Evolutionary conservation across 2,797 vertebrate species (phyloP).

Genomic region (Enteromius radiatus): DNA sequence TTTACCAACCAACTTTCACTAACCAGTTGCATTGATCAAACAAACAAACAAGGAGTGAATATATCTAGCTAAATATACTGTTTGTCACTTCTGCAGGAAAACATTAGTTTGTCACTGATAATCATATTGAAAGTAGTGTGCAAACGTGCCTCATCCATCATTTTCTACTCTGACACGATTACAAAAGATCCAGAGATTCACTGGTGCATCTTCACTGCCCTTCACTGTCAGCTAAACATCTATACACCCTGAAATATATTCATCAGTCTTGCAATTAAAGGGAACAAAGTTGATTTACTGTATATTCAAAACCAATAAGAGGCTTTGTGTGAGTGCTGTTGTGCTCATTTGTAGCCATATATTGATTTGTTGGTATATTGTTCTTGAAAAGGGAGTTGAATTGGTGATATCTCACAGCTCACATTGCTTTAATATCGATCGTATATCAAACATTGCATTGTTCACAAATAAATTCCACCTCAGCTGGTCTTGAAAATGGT

Average conservation of each 20-base stretch:
- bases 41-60: not conserved
- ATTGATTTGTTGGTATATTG: constrained; percentile 31
- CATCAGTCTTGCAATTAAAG: constrained; percentile 34
- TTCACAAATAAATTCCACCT: constrained; percentile 67
- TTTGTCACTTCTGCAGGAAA: constrained; percentile 1
- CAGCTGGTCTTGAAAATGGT: constrained; percentile 67
- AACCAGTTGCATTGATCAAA: constrained; percentile 45
- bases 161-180: constrained; percentile 41
- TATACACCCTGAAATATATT: constrained; percentile 26
- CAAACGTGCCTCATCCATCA: constrained; percentile 19
- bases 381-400: constrained; percentile 34
- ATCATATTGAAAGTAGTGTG: constrained; percentile 22
- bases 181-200: constrained; percentile 36
- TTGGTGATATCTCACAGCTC: constrained; percentile 42
- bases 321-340: constrained; percentile 6
- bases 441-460: constrained; percentile 64
- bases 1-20: constrained; percentile 47
- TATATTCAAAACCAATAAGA: constrained; percentile 23
- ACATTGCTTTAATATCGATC: constrained; percentile 39
- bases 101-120: constrained; percentile 13
- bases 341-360: constrained; percentile 34
- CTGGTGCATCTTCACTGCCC: constrained; percentile 4
- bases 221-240: constrained; percentile 36
- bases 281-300: constrained; percentile 23
- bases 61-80: not conserved